Evolutionary conservation across 2,888 invertebrate genomes (phyloP).

Genomic region (Agrypnus murinus): DNA sequence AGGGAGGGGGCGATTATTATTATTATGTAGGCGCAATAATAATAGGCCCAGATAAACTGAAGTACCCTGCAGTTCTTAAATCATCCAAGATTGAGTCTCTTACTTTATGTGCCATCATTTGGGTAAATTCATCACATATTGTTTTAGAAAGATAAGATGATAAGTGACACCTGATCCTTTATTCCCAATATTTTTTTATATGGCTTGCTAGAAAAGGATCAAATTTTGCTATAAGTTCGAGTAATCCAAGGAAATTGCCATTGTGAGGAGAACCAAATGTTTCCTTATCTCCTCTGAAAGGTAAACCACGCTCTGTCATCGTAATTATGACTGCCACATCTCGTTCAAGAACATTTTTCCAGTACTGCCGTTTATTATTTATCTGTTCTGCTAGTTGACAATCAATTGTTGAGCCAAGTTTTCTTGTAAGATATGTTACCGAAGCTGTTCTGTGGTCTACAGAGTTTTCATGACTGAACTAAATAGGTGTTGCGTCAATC

Average conservation of each 20-base stretch:
- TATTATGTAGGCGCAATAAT: too few species aligned
- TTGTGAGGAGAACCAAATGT: slow-evolving; percentile 3
- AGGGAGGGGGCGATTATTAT: too few species aligned
- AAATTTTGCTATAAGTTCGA: too few species aligned
- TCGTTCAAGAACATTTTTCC: slow-evolving; percentile 5
- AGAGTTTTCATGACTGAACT: too few species aligned
- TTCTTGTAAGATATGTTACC: too few species aligned
- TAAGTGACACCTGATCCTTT: background rate
- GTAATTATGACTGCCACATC: background rate
- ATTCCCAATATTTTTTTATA: background rate
- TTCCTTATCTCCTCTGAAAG: slow-evolving; percentile 17
- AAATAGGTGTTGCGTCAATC: too few species aligned
- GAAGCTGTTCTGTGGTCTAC: too few species aligned
- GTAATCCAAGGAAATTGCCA: background rate
- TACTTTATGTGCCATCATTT: too few species aligned
- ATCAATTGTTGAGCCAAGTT: too few species aligned
- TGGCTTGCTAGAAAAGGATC: slow-evolving; percentile 5
- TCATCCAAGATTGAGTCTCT: background rate
- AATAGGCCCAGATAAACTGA: background rate
- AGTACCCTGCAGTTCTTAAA: background rate
- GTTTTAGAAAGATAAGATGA: background rate
- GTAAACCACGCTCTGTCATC: slow-evolving; percentile 1
- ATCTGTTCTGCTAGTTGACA: too few species aligned
- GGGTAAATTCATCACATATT: background rate
- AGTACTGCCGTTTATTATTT: too few species aligned